Base-by-base conservation (phyloP, 2,113 vertebrate species). In the Galemys pyrenaicus region DNA sequence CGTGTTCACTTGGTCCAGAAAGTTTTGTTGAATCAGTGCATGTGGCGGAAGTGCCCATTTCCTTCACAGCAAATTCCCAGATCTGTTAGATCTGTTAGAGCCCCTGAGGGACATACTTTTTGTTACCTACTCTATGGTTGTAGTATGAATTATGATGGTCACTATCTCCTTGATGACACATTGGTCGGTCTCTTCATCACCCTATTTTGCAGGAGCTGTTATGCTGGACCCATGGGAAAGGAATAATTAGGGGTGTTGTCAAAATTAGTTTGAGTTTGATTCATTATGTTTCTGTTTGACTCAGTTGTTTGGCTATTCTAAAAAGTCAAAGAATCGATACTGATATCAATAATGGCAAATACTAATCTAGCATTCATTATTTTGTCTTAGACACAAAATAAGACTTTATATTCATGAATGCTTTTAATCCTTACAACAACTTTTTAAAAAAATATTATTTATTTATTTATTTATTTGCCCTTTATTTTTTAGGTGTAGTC, bases 241-340 rank as follows among this genome's bases (percentile, higher is more conserved):
- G 64, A 70, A 70, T 16, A 70, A 19, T 24, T 19, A 19, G 35
- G 17, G 67, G 16, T 62, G 16, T 5, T 39, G 6, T 41, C 24
- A 24, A 91, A 46, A 86, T 86, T 89, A 82, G 17, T 58, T 96
- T 74, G 15, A 91, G 78, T 74, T 74, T 60, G 26, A 86, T 46
- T 86, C 26, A 20, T 68, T 32, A 24, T 49, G 16, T 35, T 7
- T 74, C 86, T 54, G 19, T 46, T 65, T 83, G 13, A 84, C 13
- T 95, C 56, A 64, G 10, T 84, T 67, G 44, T 84, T 85, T 3
- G 62, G 49, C 39, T 75, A 28, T 58, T 86, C 73, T 84, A 28
- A 92, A 92, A 81, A n/a, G 37, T 85, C 46, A 49, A 49, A 49
- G 46, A 93, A 60, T 44, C 11, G 68, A 44, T 71, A 65, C 5